Evolutionary conservation across 2,797 vertebrate genomes (phyloP), one percentile per base, ranked within the genome.

Genomic region (Onychomys arenicola): DNA sequence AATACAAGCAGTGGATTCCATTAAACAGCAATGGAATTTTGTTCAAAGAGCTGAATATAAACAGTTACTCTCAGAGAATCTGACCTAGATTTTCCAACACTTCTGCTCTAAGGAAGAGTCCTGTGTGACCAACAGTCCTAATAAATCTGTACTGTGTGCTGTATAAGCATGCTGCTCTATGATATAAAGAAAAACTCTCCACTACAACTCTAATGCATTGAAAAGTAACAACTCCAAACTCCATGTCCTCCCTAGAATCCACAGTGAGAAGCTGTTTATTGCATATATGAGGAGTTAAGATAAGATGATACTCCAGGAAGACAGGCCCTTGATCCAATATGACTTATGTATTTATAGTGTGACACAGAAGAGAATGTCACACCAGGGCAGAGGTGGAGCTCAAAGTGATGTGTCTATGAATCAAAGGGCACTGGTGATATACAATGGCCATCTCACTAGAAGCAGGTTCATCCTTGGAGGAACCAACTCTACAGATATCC

Each of bases 371-470:
- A 71, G 2, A 29, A 55, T 5, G 25, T 2, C 9, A 21, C 9
- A 10, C 16, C 13, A 40, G 61, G 49, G 43, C n/a, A n/a, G 46
- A 88, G 25, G 23, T 29, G 71, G 49, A 92, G 23, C 14, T 16
- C 16, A 8, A 29, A 81, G 40, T 16, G 23, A 57, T 17, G 13
- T 57, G 14, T 63, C 32, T 55, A 5, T 16, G 25, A 71, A 40
- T 13, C 52, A 71, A 71, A 46, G 29, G 25, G 43, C 46, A 34
- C 5, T 0, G 23, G 59, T 23, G 3, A 59, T 6, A 16, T 67
- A 59, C 2, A 32, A 3, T 7, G 25, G 25, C 17, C 16, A 12
- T 5, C 1, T n/a, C 46, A 43, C 19, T 32, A 1, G 25, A 29
- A 29, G 12, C 13, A 27, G 23, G 37, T 73, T 46, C 2, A 59